These are phyloP conservation scores for Prionailurus viverrinus DNA, from an alignment of 2,113 vertebrate genomes.

Conservation along the genomic window DNA sequence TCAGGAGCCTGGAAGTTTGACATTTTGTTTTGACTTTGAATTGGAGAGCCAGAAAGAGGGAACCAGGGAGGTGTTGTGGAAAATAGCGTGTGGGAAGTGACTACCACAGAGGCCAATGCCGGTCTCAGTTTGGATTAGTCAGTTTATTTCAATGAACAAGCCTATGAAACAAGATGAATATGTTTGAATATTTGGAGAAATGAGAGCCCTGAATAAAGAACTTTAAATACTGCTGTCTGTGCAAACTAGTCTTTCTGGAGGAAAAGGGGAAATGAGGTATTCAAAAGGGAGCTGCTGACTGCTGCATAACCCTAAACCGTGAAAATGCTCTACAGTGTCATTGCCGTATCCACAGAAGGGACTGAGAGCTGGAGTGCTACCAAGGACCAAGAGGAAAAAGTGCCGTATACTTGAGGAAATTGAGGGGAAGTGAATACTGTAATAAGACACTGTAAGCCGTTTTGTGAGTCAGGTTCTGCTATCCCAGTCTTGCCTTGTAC, in stretches of 20 bases:
- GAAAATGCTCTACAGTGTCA: not conserved
- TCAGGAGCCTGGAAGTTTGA: not conserved
- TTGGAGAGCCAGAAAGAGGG: not conserved
- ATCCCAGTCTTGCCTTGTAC: not conserved
- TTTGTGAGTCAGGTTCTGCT: not conserved
- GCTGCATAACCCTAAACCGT: not conserved
- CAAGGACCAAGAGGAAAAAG: not conserved
- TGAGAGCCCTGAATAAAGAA: not conserved
- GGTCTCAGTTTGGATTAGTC: not conserved
- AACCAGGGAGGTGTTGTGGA: not conserved
- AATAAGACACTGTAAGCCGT: not conserved
- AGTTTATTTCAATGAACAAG: not conserved
- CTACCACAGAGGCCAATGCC: not conserved
- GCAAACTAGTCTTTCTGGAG: not conserved
- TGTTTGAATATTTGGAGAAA: not conserved
- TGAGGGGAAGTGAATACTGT: not conserved
- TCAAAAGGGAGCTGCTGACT: not conserved
- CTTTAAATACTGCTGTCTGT: not conserved
- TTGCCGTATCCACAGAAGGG: not conserved
- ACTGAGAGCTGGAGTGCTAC: not conserved
- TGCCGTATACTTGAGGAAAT: not conserved
- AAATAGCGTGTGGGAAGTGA: not conserved
- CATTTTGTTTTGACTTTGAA: slow-evolving; percentile 37
- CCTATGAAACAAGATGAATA: not conserved
- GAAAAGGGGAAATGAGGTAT: not conserved